These are phyloP conservation scores for Lasiurus cinereus DNA, from an alignment of 2,113 vertebrate genomes.

Conservation along the genomic window DNA sequence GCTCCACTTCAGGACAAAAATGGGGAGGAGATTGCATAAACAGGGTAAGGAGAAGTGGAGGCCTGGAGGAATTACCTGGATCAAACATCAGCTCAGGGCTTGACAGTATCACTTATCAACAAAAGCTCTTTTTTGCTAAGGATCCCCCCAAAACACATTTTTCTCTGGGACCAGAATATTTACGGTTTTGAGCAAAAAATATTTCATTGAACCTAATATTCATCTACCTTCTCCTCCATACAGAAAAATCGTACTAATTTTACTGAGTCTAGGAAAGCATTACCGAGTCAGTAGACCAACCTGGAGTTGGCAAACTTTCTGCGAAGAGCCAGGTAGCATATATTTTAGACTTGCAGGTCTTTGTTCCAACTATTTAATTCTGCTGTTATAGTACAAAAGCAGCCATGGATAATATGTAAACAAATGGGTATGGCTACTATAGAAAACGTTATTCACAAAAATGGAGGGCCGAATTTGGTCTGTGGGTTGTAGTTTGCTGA, in stretches of 20 bases:
- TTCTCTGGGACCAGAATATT: background rate
- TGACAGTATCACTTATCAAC: background rate
- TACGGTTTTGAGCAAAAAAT: background rate
- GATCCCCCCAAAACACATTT: background rate
- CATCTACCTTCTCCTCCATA: background rate
- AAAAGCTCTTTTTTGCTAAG: background rate
- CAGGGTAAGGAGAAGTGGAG: background rate
- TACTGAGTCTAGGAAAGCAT: background rate
- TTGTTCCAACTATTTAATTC: background rate
- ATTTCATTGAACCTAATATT: background rate
- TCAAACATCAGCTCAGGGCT: background rate
- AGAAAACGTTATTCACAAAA: slow-evolving; percentile 31
- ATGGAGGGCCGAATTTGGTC: background rate
- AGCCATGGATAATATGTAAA: background rate
- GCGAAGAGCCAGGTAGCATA: background rate
- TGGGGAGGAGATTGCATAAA: background rate
- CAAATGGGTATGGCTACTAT: background rate
- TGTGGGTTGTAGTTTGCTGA: background rate
- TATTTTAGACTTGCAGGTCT: background rate
- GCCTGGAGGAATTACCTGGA: background rate
- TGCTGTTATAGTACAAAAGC: background rate
- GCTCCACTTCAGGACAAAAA: background rate
- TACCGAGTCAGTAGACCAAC: background rate
- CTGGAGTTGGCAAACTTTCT: background rate
- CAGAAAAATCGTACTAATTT: background rate